Conservation (phyloP, 2,888 invertebrate genomes). For the Dolomedes plantarius region DNA sequence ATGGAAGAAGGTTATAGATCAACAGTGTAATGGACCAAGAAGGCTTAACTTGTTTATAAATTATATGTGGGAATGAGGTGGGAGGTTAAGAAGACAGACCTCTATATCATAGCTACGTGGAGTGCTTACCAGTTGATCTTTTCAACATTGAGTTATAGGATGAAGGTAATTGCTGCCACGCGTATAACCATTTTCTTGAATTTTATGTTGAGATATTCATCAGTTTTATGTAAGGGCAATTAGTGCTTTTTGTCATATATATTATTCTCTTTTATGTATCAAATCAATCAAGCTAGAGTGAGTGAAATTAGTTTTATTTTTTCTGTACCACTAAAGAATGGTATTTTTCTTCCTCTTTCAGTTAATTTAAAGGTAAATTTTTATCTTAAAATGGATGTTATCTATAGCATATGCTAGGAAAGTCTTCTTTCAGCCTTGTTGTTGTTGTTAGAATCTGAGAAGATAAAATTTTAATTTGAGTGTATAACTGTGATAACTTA, state of each 20-base stretch:
- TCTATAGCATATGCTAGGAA: no score
- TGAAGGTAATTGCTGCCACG: background rate
- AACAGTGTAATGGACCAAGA: constrained; percentile 5
- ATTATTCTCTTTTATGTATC: background rate
- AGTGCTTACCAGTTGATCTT: background rate
- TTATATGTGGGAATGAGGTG: background rate
- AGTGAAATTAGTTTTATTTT: no score
- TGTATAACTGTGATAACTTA: no score
- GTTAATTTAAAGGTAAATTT: no score
- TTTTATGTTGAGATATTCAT: background rate
- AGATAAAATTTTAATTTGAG: no score
- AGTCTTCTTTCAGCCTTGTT: no score
- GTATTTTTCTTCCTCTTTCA: no score
- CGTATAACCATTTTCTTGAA: background rate
- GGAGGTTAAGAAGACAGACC: background rate
- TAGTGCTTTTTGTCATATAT: background rate
- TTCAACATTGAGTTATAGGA: background rate
- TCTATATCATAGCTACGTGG: background rate
- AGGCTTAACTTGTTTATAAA: constrained; percentile 1
- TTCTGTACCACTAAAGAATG: no score
- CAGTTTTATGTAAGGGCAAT: background rate
- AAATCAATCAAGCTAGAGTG: no score
- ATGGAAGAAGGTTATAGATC: constrained; percentile 2
- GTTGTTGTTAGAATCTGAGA: no score
- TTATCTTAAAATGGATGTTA: no score